Conservation (phyloP, 2,888 invertebrate genomes). For the Oligia fasciuncula region DNA sequence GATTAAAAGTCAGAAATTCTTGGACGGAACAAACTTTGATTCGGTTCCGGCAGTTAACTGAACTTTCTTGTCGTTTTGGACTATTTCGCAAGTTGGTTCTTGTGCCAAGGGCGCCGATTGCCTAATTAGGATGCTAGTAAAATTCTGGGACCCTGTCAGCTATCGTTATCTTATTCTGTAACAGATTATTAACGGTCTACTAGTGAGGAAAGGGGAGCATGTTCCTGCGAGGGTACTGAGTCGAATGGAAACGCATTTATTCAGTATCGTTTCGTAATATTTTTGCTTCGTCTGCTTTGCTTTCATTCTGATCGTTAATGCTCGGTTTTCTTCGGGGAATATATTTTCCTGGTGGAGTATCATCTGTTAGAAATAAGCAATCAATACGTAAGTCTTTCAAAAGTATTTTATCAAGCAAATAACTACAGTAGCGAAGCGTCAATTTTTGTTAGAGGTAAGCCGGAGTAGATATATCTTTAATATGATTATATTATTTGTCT, state of each 20-base stretch:
- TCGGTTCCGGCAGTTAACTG: conserved; percentile 43
- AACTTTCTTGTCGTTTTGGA: conserved; percentile 54
- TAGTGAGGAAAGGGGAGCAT: conserved; percentile 34
- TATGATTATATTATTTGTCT: too few relatives aligned
- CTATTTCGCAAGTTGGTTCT: conserved; percentile 50
- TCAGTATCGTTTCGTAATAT: conserved; percentile 21
- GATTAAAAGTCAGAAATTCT: conserved; percentile 58
- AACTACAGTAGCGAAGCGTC: neutral
- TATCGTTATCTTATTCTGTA: conserved; percentile 54
- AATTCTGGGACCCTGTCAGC: conserved; percentile 50
- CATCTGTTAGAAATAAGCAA: conserved; percentile 26
- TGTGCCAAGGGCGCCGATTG: conserved; percentile 56
- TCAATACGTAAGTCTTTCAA: neutral
- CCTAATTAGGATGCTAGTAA: conserved; percentile 49
- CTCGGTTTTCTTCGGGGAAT: conserved; percentile 18
- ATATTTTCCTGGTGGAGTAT: conserved; percentile 27
- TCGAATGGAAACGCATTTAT: conserved; percentile 41
- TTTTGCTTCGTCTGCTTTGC: conserved; percentile 27
- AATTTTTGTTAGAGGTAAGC: too few relatives aligned
- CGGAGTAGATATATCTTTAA: too few relatives aligned
- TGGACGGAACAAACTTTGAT: conserved; percentile 54
- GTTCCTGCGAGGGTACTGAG: conserved; percentile 18
- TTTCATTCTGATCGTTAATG: conserved; percentile 23
- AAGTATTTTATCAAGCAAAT: conserved; percentile 9
- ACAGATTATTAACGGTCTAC: conserved; percentile 55